These are phyloP conservation scores for Mystacides longicornis DNA, from an alignment of 2,888 invertebrate species.

Conservation along the genomic window DNA sequence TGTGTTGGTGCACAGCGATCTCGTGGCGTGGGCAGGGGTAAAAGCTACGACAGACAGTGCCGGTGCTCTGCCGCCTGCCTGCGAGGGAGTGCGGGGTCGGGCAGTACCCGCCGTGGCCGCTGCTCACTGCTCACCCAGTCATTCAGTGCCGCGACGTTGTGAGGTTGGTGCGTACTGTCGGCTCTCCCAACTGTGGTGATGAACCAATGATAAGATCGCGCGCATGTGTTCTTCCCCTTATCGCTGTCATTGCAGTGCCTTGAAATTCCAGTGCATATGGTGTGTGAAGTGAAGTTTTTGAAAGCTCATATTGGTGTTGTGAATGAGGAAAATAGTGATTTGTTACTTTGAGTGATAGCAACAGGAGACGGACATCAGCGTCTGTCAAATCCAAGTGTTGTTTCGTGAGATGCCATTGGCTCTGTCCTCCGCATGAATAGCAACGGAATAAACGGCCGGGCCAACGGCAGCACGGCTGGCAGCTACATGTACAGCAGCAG, in stretches of 20 bases:
- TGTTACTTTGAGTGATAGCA: too few species aligned
- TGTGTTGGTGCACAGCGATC: background rate
- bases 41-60: background rate
- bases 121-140: background rate
- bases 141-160: background rate
- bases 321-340: too few species aligned
- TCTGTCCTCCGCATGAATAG: slow-evolving; percentile 51
- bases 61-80: background rate
- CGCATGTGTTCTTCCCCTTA: background rate
- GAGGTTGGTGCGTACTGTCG: background rate
- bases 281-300: too few species aligned
- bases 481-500: slow-evolving; percentile 58
- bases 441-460: slow-evolving; percentile 44
- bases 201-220: slow-evolving; percentile 1
- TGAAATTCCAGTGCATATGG: too few species aligned
- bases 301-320: too few species aligned
- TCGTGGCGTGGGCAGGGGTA: background rate
- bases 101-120: background rate
- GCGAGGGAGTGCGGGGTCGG: slow-evolving; percentile 1
- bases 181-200: background rate
- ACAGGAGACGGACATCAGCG: too few species aligned
- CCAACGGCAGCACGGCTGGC: slow-evolving; percentile 51
- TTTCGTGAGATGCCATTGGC: slow-evolving; percentile 28
- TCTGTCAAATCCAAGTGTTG: too few species aligned
- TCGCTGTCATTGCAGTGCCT: too few species aligned